A percentile compares a stretch with the other conserved stretches of the same genome.
Evolutionary conservation across 2,113 vertebrate species (phyloP).

Genomic region (Lethenteron reissneri): DNA sequence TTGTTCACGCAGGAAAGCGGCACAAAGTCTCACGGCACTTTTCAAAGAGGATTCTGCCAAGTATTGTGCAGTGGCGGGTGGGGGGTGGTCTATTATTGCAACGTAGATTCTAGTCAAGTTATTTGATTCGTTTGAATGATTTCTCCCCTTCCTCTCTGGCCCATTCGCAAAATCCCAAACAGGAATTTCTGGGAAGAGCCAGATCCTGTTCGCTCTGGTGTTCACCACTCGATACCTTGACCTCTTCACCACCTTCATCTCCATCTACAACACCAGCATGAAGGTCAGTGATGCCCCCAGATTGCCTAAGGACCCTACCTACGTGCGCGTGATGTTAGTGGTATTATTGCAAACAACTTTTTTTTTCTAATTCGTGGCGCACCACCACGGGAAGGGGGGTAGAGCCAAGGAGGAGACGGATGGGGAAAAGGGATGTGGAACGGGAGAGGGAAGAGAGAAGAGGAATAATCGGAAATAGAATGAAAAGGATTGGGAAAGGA

Average conservation of each 20-base stretch:
- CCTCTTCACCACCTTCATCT: conserved; percentile 91
- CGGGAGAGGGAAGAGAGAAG: too few relatives aligned
- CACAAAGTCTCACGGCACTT: neutral
- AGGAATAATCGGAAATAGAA: too few relatives aligned
- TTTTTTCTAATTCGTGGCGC: too few relatives aligned
- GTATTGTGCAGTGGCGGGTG: neutral
- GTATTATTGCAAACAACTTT: too few relatives aligned
- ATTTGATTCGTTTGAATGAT: neutral
- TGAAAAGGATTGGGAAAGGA: too few relatives aligned
- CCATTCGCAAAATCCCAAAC: conserved; percentile 11
- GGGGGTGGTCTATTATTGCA: neutral
- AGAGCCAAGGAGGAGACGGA: too few relatives aligned
- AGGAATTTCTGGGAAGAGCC: conserved; percentile 98
- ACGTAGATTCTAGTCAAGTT: neutral
- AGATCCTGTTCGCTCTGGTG: conserved; percentile 84
- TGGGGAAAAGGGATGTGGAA: too few relatives aligned
- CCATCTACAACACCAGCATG: conserved; percentile 91
- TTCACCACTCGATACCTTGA: conserved; percentile 97
- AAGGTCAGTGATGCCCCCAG: conserved; percentile 39
- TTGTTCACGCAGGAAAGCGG: neutral
- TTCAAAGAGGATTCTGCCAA: neutral
- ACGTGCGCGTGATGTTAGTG: too few relatives aligned
- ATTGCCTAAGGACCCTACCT: too few relatives aligned
- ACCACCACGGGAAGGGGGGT: too few relatives aligned
- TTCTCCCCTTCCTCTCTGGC: neutral